Evolutionary conservation across 2,113 vertebrate species (phyloP).

Genomic region (Epinephelus moara): DNA sequence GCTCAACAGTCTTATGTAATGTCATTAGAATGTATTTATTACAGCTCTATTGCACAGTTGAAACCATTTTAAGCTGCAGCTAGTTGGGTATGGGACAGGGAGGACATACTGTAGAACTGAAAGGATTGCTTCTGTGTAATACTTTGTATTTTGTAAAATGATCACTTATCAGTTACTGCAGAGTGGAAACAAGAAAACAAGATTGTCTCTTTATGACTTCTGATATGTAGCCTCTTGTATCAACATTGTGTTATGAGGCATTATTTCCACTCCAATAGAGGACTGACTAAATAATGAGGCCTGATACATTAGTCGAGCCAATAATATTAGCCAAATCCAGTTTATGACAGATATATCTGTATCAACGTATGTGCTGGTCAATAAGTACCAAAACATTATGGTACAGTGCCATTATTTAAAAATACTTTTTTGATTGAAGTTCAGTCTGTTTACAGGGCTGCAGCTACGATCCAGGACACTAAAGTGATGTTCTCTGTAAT

Average conservation of each 20-base stretch:
- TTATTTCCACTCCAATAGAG: background rate
- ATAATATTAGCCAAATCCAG: background rate
- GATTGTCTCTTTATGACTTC: background rate
- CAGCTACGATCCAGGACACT: background rate
- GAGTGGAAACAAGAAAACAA: constrained; percentile 21
- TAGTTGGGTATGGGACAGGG: constrained; percentile 16
- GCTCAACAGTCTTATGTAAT: constrained; percentile 74
- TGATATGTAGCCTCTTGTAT: background rate
- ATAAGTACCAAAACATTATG: background rate
- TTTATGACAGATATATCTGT: background rate
- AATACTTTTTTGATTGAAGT: background rate
- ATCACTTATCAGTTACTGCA: constrained; percentile 1
- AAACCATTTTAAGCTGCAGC: constrained; percentile 60
- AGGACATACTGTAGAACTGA: background rate
- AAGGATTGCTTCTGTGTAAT: constrained; percentile 1
- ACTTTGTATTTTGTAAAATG: background rate
- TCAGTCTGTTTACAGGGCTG: background rate
- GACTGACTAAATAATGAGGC: background rate
- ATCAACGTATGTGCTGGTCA: background rate
- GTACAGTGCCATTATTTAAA: background rate
- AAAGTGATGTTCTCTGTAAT: background rate
- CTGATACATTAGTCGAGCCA: background rate
- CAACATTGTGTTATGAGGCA: background rate
- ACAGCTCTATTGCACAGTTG: constrained; percentile 68
- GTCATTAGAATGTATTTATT: constrained; percentile 76